A percentile compares a stretch with the other conserved stretches of the same genome.
phyloP scores from a whole-genome alignment of 2,888 invertebrate genomes.

The Phytoseiulus persimilis region DNA sequence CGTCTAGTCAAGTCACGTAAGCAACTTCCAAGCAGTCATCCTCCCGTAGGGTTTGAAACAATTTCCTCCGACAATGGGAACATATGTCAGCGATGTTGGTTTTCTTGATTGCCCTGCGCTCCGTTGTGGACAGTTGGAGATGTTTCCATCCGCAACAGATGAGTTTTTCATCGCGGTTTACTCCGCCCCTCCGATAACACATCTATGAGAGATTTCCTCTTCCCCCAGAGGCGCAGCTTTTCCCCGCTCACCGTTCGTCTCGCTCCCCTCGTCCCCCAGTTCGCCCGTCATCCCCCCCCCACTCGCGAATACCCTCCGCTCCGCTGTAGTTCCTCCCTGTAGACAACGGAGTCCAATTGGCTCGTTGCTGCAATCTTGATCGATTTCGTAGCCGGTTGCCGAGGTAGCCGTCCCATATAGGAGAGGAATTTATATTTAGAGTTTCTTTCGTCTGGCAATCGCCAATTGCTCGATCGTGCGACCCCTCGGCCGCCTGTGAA shows the following conservation, averaged over 20 bases:
- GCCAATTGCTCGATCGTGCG: constrained; percentile 23
- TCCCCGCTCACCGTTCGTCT: not conserved
- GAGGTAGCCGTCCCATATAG: not conserved
- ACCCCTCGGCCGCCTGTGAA: not conserved
- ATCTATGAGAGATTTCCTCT: not conserved
- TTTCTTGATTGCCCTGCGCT: not conserved
- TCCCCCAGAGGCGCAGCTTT: not conserved
- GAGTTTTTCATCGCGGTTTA: constrained; percentile 5
- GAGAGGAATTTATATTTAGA: constrained; percentile 37
- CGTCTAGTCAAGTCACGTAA: too few species aligned
- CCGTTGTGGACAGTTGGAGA: not conserved
- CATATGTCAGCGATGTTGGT: not conserved
- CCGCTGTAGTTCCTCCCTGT: not conserved
- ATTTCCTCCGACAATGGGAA: not conserved
- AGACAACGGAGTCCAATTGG: constrained; percentile 28
- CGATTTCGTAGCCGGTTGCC: constrained; percentile 18
- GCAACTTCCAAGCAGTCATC: too few species aligned
- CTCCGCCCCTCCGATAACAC: not conserved
- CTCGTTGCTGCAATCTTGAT: constrained; percentile 30
- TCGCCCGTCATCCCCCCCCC: too few species aligned
- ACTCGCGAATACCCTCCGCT: not conserved
- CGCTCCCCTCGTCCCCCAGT: not conserved
- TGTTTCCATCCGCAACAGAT: not conserved
- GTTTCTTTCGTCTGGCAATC: constrained; percentile 14
- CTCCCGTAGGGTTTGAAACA: too few species aligned